Base-by-base conservation (phyloP, 2,797 vertebrate genomes). In the Enteromius afrohamiltoni region DNA sequence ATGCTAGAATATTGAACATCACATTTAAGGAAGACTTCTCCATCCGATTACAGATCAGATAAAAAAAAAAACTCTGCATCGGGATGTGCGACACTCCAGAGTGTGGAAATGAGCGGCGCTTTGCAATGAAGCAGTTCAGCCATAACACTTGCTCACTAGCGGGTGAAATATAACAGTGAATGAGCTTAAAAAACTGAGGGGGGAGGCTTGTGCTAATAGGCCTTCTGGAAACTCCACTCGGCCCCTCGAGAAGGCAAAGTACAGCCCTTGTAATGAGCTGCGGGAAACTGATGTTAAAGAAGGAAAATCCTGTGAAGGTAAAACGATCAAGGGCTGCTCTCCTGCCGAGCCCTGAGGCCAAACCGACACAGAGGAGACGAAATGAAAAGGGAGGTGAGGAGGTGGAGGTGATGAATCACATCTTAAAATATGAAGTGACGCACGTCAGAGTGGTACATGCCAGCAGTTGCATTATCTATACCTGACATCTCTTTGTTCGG, bases 251-350 rank as follows among this genome's bases (percentile, higher is more conserved):
- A 83, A 21, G 13, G 47, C 16, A 55, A 71, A 86, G 62, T 26
- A 71, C 77, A 40, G 73, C 77, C 79, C 79, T 77, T 83, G 77
- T 83, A 87, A 88, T 86, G 84, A 83, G 84, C 71, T 79, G 76
- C 68, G 37, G 77, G 58, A 84, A 86, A 82, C 79, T 58, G 82
- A 84, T 85, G 69, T 83, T 86, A 80, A 74, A 85, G 84, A 84
- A 80, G 80, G 64, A 84, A 90, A 88, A 86, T 86, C 88, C 85
- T 87, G 65, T 83, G 89, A 92, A 89, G 90, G 86, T 76, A 82
- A 88, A 86, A 84, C 74, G 83, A 86, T 83, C 83, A 86, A 77
- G 87, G 86, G 80, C 69, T 84, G 78, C 78, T 64, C 73, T 80
- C 77, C 37, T 21, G 64, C 23, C 29, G 21, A 47, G 68, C 68